Conservation (phyloP, 2,888 invertebrate genomes). For the Parasteatoda lunata region DNA sequence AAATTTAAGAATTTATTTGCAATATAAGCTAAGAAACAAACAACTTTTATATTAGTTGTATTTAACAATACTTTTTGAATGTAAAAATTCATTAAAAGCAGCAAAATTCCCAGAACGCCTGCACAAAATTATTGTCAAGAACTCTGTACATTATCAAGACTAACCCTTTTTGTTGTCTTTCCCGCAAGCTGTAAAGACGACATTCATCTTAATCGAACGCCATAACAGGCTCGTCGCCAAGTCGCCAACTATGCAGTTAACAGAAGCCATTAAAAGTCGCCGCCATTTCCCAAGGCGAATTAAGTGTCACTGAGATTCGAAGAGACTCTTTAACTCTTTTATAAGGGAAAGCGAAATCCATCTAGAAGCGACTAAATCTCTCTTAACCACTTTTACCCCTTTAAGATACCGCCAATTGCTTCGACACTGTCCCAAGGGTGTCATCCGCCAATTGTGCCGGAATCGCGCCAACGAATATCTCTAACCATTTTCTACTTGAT, state of each 20-base stretch:
- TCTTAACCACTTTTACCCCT: constrained; percentile 64
- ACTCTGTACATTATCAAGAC: background rate
- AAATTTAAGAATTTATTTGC: too few species aligned
- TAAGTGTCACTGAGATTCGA: constrained; percentile 62
- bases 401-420: constrained; percentile 48
- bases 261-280: constrained; percentile 43
- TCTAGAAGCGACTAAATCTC: constrained; percentile 60
- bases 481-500: background rate
- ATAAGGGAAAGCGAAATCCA: constrained; percentile 57
- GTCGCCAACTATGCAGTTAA: constrained; percentile 63
- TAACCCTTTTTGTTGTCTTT: background rate
- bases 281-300: constrained; percentile 32
- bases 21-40: too few species aligned
- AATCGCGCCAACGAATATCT: constrained; percentile 1
- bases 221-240: constrained; percentile 59
- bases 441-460: constrained; percentile 54
- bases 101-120: too few species aligned
- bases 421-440: constrained; percentile 43
- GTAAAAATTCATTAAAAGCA: too few species aligned
- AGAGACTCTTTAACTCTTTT: constrained; percentile 58
- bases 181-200: constrained; percentile 20
- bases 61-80: too few species aligned
- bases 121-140: too few species aligned
- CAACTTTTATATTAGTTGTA: too few species aligned
- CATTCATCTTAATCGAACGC: constrained; percentile 52